A percentile compares a stretch with the other conserved stretches of the same genome.
phyloP scores from a whole-genome alignment of 2,797 vertebrate species.

The Apogon hyalosoma region DNA sequence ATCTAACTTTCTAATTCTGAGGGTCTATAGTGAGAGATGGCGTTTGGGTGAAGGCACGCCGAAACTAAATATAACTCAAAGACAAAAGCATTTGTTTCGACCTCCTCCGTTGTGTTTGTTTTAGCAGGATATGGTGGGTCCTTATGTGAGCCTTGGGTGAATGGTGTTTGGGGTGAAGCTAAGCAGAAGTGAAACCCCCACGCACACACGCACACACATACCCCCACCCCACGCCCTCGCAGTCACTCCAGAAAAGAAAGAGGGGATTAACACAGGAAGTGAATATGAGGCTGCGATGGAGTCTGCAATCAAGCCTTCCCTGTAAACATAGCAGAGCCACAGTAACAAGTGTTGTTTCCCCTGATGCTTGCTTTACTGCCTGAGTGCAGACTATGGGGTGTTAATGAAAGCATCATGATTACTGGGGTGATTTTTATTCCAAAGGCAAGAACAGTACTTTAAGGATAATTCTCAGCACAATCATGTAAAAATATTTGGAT shows the following conservation, averaged over 20 bases:
- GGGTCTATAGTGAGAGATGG: constrained; percentile 47
- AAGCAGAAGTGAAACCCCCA: constrained; percentile 63
- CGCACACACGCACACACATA: not conserved
- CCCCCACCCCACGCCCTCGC: constrained; percentile 37
- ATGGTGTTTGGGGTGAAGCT: constrained; percentile 72
- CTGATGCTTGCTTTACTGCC: constrained; percentile 47
- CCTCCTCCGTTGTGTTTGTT: constrained; percentile 80
- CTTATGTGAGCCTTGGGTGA: constrained; percentile 63
- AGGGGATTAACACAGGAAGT: constrained; percentile 82
- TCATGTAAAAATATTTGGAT: constrained; percentile 1
- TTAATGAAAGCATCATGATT: constrained; percentile 66
- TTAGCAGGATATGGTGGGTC: constrained; percentile 79
- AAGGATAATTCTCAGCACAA: constrained; percentile 21
- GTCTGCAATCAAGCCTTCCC: constrained; percentile 71
- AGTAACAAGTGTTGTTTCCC: constrained; percentile 66
- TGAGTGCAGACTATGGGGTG: constrained; percentile 43
- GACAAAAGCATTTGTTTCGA: constrained; percentile 83
- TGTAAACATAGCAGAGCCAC: constrained; percentile 73
- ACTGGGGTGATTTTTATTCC: constrained; percentile 43
- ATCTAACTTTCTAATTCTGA: constrained; percentile 28
- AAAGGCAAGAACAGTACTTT: constrained; percentile 22
- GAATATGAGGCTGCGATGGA: constrained; percentile 67
- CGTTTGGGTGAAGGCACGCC: constrained; percentile 54
- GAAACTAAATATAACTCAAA: constrained; percentile 79
- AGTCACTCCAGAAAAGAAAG: constrained; percentile 55